Conservation (phyloP, 2,888 invertebrate species). For the Cataglyphis rosenhaueri region DNA sequence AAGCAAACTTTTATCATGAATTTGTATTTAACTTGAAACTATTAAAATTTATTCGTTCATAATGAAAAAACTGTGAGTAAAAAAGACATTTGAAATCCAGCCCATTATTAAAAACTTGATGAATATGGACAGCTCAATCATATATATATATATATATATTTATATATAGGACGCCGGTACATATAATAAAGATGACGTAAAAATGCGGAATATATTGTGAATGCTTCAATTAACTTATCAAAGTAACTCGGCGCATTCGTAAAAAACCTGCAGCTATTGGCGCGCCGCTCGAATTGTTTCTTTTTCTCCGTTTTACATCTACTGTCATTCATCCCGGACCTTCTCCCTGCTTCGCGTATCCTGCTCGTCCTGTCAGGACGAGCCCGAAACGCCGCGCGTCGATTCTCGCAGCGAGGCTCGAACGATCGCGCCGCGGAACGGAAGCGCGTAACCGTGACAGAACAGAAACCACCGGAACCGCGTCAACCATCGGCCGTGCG, state of each 20-base stretch:
- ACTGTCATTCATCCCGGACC: slow-evolving; percentile 20
- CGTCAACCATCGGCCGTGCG: slow-evolving; percentile 62
- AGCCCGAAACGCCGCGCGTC: slow-evolving; percentile 20
- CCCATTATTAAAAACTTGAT: neutral
- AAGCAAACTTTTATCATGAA: neutral
- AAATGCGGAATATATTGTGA: slow-evolving; percentile 18
- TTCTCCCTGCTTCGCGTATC: neutral
- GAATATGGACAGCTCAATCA: neutral
- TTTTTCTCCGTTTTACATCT: slow-evolving; percentile 34
- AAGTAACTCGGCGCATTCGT: slow-evolving; percentile 31
- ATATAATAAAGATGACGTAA: slow-evolving; percentile 5
- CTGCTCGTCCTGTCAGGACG: slow-evolving; percentile 5
- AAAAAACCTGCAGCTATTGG: slow-evolving; percentile 19
- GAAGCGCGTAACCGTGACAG: slow-evolving; percentile 69
- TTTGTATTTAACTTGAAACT: neutral
- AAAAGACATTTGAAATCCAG: neutral
- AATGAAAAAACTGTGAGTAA: neutral
- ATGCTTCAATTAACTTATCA: slow-evolving; percentile 46
- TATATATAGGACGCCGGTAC: neutral
- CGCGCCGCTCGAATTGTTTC: slow-evolving; percentile 10
- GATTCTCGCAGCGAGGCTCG: slow-evolving; percentile 46
- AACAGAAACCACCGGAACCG: slow-evolving; percentile 70
- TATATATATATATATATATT: neutral
- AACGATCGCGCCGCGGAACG: slow-evolving; percentile 58
- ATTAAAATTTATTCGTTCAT: neutral